Percentiles rank a stretch among this genome's conserved stretches.
phyloP scores from a whole-genome alignment of 2,888 invertebrate species.

The Sinopyrophorus schimmeli region DNA sequence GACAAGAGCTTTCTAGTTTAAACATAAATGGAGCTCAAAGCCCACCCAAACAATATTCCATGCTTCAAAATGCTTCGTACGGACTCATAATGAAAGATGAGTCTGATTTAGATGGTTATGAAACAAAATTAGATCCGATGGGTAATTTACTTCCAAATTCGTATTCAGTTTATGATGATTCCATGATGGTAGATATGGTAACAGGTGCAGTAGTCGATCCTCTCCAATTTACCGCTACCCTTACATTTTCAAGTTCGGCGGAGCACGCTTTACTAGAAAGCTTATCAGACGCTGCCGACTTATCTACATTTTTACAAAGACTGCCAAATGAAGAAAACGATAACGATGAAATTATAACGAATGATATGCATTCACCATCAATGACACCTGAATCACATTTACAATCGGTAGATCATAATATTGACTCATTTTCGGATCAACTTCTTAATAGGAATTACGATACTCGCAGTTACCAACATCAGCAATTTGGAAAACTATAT shows the following conservation, averaged over 20 bases:
- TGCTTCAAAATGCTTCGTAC: conserved; percentile 80
- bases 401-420: conserved; percentile 59
- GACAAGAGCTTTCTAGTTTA: conserved; percentile 61
- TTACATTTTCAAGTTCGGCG: conserved; percentile 77
- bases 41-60: conserved; percentile 71
- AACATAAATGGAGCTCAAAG: conserved; percentile 58
- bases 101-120: conserved; percentile 72
- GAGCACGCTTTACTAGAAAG: conserved; percentile 78
- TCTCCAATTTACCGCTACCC: conserved; percentile 78
- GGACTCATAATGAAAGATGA: conserved; percentile 80
- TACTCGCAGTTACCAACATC: conserved; percentile 41
- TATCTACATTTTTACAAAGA: conserved; percentile 74
- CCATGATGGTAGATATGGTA: conserved; percentile 84
- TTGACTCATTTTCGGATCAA: conserved; percentile 77
- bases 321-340: conserved; percentile 65
- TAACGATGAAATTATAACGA: conserved; percentile 65
- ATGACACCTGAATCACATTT: conserved; percentile 68
- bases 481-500: conserved; percentile 53
- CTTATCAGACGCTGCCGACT: conserved; percentile 78
- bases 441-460: conserved; percentile 58
- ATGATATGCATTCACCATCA: conserved; percentile 73
- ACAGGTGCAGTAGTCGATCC: conserved; percentile 78
- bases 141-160: conserved; percentile 63
- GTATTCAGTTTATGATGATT: conserved; percentile 71
- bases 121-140: conserved; percentile 71